Conservation (phyloP, 2,888 invertebrate genomes). For the Sinohyriopsis cumingii region DNA sequence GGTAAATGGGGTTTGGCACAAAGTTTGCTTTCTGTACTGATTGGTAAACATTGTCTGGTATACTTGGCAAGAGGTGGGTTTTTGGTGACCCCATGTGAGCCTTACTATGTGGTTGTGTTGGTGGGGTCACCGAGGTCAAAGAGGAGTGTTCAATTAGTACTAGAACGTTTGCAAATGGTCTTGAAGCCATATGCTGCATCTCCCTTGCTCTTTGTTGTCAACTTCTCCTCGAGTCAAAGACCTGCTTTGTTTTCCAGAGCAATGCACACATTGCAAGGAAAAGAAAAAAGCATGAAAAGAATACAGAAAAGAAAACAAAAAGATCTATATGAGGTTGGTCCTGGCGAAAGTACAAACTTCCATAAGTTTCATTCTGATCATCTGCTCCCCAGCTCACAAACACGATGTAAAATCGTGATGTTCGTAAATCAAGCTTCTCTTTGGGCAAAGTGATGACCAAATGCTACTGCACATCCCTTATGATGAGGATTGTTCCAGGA, state of each 20-base stretch:
- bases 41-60: conserved; percentile 17
- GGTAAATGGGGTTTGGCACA: conserved; percentile 21
- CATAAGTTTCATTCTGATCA: conserved; percentile 77
- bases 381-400: conserved; percentile 78
- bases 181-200: conserved; percentile 96
- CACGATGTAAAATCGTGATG: conserved; percentile 91
- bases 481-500: conserved; percentile 84
- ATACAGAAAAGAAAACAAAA: conserved; percentile 97
- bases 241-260: conserved; percentile 95
- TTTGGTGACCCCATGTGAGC: conserved; percentile 24
- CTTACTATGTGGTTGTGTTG: conserved; percentile 30
- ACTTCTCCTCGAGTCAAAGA: conserved; percentile 87
- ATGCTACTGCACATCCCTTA: conserved; percentile 87
- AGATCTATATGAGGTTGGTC: conserved; percentile 97
- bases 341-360: conserved; percentile 93
- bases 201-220: conserved; percentile 92
- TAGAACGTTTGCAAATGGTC: conserved; percentile 85
- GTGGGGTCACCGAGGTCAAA: conserved; percentile 33
- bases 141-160: conserved; percentile 76
- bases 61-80: conserved; percentile 33
- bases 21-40: conserved; percentile 23
- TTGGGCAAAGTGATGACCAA: conserved; percentile 92
- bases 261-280: conserved; percentile 95
- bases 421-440: conserved; percentile 81
- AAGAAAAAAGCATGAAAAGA: conserved; percentile 96